Percentiles rank a stretch among this genome's conserved stretches.
Evolutionary conservation across 2,888 invertebrate genomes (phyloP).

Genomic region (Acanthococcus lagerstroemiae): DNA sequence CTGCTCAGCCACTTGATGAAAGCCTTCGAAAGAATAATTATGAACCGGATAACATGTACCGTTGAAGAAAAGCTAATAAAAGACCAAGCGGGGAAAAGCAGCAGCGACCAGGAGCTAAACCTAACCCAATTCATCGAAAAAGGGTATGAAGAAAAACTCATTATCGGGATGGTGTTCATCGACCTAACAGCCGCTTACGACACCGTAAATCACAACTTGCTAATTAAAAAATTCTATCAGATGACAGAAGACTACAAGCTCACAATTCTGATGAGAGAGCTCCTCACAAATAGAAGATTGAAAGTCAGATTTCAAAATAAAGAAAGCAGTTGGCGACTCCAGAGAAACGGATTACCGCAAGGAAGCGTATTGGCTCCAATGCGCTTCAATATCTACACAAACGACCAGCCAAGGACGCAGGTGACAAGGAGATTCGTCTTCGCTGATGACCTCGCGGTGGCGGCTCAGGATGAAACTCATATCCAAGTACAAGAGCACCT

Average conservation of each 20-base stretch:
- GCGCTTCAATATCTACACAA: constrained; percentile 18
- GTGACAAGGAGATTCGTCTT: constrained; percentile 4
- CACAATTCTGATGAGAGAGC: constrained; percentile 1
- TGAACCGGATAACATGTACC: constrained; percentile 17
- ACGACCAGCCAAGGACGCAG: constrained; percentile 18
- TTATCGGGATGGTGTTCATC: constrained; percentile 25
- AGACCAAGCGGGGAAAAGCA: constrained; percentile 26
- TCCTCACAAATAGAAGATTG: constrained; percentile 24
- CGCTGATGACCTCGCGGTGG: background rate
- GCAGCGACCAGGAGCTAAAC: constrained; percentile 32
- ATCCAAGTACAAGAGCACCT: constrained; percentile 13
- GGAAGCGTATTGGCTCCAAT: background rate
- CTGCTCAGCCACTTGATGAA: constrained; percentile 32
- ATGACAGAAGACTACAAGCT: constrained; percentile 9
- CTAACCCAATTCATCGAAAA: constrained; percentile 29
- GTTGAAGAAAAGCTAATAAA: constrained; percentile 31
- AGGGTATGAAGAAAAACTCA: constrained; percentile 29
- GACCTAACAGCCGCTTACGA: constrained; percentile 28
- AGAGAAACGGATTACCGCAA: constrained; percentile 12
- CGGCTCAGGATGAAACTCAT: constrained; percentile 9
- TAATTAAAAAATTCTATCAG: constrained; percentile 16
- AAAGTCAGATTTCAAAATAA: constrained; percentile 13
- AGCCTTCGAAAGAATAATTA: constrained; percentile 27
- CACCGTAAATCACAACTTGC: constrained; percentile 32
- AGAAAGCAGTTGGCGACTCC: constrained; percentile 19